Evolutionary conservation across 2,888 invertebrate genomes (phyloP).

Genomic region (Drosophila prolongata): DNA sequence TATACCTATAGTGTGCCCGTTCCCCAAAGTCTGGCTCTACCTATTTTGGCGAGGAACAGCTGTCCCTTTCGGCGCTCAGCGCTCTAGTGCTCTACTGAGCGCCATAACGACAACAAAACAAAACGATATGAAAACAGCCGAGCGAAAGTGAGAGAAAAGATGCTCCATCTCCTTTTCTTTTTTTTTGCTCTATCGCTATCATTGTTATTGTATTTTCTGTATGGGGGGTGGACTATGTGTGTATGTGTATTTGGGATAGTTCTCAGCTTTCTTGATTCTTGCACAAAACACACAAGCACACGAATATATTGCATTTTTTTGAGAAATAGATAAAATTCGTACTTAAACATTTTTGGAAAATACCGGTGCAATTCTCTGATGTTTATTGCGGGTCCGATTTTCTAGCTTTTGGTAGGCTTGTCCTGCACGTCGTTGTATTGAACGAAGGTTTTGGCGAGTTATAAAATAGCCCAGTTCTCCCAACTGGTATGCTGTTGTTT

Average conservation of each 20-base stretch:
- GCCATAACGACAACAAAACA: conserved; percentile 63
- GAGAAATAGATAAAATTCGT: too few species aligned
- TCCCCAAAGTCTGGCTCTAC: conserved; percentile 15
- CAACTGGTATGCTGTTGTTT: conserved; percentile 24
- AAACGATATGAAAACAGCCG: conserved; percentile 27
- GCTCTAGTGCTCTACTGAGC: conserved; percentile 65
- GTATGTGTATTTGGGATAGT: conserved; percentile 26
- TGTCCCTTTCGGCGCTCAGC: conserved; percentile 23
- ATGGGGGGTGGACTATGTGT: neutral
- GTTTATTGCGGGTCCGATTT: neutral
- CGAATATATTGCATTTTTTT: conserved; percentile 8
- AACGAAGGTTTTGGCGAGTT: conserved; percentile 51
- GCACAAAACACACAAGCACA: conserved; percentile 3
- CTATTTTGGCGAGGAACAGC: conserved; percentile 14
- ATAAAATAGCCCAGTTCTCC: conserved; percentile 53
- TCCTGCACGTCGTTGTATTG: conserved; percentile 36
- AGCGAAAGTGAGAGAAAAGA: conserved; percentile 16
- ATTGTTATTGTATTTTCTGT: conserved; percentile 20
- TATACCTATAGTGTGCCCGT: conserved; percentile 1
- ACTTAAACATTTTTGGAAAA: neutral
- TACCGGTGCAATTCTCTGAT: conserved; percentile 2
- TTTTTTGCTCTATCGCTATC: conserved; percentile 10
- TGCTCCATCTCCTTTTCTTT: conserved; percentile 7
- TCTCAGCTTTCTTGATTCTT: conserved; percentile 27
- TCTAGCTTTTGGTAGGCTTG: neutral